Base-by-base conservation (phyloP, 2,888 invertebrate genomes). In the Epinotia ramella region DNA sequence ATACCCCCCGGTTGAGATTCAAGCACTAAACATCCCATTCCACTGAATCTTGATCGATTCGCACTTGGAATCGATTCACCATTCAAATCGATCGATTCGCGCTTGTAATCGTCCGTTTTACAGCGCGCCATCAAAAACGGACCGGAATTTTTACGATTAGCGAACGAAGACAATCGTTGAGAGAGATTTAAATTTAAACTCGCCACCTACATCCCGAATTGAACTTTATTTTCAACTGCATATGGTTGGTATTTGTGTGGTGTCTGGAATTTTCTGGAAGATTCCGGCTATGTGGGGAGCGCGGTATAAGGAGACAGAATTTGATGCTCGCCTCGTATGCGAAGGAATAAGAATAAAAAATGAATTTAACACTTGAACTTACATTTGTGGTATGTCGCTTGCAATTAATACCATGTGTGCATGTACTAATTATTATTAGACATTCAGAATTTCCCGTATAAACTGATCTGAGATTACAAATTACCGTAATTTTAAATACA, bases 81-180 rank as follows among this genome's bases (percentile, higher is more conserved):
- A 69, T 60, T 69, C 69, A 69, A 69, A 60, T 69, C 59, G 59
- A 68, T 68, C 57, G 20, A 69, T 69, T 69, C 69, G 59, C 68
- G 60, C 70, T 63, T 56, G 28, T 56, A 64, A 64, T 63, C 72
- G 72, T 56, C 64, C 53, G 57, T 20, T 72, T 72, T 40, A 20
- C 72, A 72, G 18, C 40, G 24, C 57, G 56, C 72, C 72, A 83
- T 83, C 83, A 81, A 64, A 72, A 64, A 84, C 83, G 81, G 87
- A 20, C 24, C 28, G 87, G 86, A 86, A 88, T 88, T 88, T 89
- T 89, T 88, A 91, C 88, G 89, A 89, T 90, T 88, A 88, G 83
- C 84, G 44, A 49, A 7, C 78, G 79, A 86, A 88, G 86, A 87
- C 86, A 87, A 87, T 86, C 84, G 81, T 80, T 79, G 80, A 81